Conservation (phyloP, 2,888 invertebrate genomes). For the Prenolepis imparis region DNA sequence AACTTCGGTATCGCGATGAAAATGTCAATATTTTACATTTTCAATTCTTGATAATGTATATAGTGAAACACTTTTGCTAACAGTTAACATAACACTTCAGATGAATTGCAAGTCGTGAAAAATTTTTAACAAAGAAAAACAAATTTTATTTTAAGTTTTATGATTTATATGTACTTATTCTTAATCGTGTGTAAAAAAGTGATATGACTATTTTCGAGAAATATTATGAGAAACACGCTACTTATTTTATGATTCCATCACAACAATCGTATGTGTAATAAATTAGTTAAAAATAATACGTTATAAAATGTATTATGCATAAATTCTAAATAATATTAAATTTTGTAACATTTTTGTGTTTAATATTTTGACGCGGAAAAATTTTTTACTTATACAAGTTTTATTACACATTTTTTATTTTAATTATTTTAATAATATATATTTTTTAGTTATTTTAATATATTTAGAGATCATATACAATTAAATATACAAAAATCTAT, state of each 20-base stretch:
- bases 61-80: too few relatives aligned
- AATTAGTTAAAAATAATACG: not conserved
- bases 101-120: not conserved
- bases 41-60: too few relatives aligned
- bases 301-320: not conserved
- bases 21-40: not conserved
- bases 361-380: not conserved
- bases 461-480: not conserved
- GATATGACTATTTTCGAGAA: not conserved
- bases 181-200: not conserved
- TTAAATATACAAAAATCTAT: not conserved
- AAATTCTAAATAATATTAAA: not conserved
- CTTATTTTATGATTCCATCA: not conserved
- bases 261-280: not conserved
- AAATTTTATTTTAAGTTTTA: not conserved
- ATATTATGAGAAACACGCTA: not conserved
- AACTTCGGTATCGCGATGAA: not conserved
- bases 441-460: not conserved
- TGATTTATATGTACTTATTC: not conserved
- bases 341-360: not conserved
- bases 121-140: not conserved
- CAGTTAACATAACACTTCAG: not conserved
- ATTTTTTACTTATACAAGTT: not conserved
- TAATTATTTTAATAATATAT: not conserved
- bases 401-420: not conserved